phyloP scores from a whole-genome alignment of 2,113 vertebrate genomes.

The Halichoeres trimaculatus region DNA sequence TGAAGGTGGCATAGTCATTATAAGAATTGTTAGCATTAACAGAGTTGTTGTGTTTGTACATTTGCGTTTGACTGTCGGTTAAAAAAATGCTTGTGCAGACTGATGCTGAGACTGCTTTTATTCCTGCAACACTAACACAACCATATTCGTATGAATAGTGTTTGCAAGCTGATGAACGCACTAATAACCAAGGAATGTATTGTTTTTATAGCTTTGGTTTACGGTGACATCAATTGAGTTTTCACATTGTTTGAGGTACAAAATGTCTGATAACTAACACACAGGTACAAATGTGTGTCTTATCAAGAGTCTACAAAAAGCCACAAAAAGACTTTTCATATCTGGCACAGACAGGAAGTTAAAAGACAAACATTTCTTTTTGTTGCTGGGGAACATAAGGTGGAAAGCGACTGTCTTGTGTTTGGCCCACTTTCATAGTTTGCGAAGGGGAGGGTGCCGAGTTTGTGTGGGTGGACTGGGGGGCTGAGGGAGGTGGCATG shows the following conservation, averaged over 20 bases:
- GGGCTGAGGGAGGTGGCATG: conserved; percentile 16
- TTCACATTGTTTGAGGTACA: not conserved
- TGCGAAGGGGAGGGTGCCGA: conserved; percentile 3
- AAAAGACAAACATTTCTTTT: conserved; percentile 13
- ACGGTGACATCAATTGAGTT: too few relatives aligned
- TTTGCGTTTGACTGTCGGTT: too few relatives aligned
- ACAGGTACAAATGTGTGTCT: not conserved
- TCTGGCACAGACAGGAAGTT: conserved; percentile 7
- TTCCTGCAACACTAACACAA: too few relatives aligned
- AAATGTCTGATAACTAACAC: not conserved
- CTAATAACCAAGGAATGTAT: not conserved
- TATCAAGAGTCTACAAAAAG: not conserved
- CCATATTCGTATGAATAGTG: not conserved
- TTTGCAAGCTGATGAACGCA: too few relatives aligned
- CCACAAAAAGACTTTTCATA: not conserved
- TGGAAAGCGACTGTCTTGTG: conserved; percentile 56
- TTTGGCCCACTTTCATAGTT: conserved; percentile 46
- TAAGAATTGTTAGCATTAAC: too few relatives aligned
- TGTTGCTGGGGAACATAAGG: conserved; percentile 44
- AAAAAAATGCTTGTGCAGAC: too few relatives aligned
- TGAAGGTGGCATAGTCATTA: too few relatives aligned
- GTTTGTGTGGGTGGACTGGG: conserved; percentile 9
- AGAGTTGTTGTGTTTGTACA: too few relatives aligned
- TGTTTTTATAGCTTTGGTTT: too few relatives aligned
- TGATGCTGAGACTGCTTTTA: too few relatives aligned